Percentiles rank a stretch among this genome's conserved stretches.
These are phyloP conservation scores for Macropodus opercularis DNA, from an alignment of 2,797 vertebrate genomes.

Conservation along the genomic window DNA sequence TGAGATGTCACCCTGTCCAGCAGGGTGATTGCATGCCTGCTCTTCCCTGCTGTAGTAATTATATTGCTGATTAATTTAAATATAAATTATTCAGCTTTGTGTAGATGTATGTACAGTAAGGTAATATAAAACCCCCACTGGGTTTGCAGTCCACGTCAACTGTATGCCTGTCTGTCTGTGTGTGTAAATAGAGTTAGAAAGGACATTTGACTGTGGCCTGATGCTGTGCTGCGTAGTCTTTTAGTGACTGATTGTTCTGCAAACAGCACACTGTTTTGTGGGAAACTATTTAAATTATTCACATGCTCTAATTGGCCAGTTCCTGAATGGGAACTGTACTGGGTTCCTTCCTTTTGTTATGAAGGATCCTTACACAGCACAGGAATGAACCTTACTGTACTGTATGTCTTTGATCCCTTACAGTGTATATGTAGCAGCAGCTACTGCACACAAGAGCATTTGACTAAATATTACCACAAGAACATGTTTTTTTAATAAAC, in stretches of 20 bases:
- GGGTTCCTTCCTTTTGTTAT: conserved; percentile 43
- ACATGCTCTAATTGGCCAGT: conserved; percentile 63
- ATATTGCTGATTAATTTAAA: conserved; percentile 14
- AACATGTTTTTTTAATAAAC: no score
- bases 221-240: conserved; percentile 12
- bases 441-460: no score
- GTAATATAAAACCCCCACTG: conserved; percentile 1
- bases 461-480: no score
- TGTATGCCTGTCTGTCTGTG: background rate
- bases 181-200: conserved; percentile 4
- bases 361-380: conserved; percentile 20
- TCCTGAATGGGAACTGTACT: conserved; percentile 54
- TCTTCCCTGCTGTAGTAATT: conserved; percentile 1
- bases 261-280: conserved; percentile 50
- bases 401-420: background rate
- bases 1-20: conserved; percentile 17
- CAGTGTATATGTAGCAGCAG: no score
- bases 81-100: background rate
- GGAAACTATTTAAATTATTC: conserved; percentile 74
- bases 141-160: conserved; percentile 3
- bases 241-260: conserved; percentile 40
- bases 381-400: conserved; percentile 16
- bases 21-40: conserved; percentile 4
- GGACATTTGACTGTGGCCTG: conserved; percentile 11
- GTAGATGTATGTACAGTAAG: no score